Conservation (phyloP, 2,888 invertebrate species). For the Napeogenes sylphis region DNA sequence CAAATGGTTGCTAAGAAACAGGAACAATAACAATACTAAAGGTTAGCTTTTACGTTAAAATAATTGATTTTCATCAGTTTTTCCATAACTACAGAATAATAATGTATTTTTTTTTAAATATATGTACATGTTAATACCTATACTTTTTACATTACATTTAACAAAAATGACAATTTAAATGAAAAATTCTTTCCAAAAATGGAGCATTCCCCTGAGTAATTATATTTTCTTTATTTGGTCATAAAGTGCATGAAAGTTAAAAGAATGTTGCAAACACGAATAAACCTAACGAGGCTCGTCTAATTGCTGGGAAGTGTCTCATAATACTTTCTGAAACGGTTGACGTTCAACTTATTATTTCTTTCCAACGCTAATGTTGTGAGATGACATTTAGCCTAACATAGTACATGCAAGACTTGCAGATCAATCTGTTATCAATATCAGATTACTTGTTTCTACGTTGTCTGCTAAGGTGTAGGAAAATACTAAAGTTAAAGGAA, state of each 20-base stretch:
- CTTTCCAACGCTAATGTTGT: conserved; percentile 64
- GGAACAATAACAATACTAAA: conserved; percentile 43
- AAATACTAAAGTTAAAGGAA: too few relatives aligned
- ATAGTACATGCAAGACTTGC: conserved; percentile 32
- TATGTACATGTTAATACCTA: too few relatives aligned
- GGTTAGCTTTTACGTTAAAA: conserved; percentile 13
- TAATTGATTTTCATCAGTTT: conserved; percentile 7
- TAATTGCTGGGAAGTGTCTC: conserved; percentile 74
- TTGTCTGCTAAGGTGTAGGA: background rate
- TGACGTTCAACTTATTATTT: conserved; percentile 54
- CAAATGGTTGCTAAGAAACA: conserved; percentile 54
- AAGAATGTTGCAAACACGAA: conserved; percentile 46
- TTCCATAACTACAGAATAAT: too few relatives aligned
- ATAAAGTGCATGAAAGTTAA: conserved; percentile 52
- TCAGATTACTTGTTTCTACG: background rate
- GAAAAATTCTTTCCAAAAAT: background rate
- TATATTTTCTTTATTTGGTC: conserved; percentile 40
- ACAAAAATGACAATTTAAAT: too few relatives aligned
- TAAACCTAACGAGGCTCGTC: conserved; percentile 68
- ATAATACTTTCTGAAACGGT: conserved; percentile 43
- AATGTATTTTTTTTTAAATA: too few relatives aligned
- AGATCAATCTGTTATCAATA: conserved; percentile 31
- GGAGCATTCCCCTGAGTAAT: background rate
- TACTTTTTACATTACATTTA: too few relatives aligned
- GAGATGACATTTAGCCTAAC: conserved; percentile 62